Evolutionary conservation across 2,797 vertebrate species (phyloP).

Genomic region (Enteromius viviparus): DNA sequence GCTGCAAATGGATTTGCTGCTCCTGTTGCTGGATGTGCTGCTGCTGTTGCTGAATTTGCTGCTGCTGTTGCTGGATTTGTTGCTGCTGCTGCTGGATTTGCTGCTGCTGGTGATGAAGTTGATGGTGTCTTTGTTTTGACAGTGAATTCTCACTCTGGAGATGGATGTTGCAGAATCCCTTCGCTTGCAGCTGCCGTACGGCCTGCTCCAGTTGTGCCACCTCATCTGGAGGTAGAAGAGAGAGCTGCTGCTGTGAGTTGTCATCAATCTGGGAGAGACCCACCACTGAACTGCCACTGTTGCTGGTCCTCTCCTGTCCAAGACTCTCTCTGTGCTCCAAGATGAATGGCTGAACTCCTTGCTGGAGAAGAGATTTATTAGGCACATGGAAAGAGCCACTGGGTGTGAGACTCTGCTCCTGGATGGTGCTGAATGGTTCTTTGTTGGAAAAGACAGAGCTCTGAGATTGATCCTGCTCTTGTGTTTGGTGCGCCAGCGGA

Average conservation of each 20-base stretch:
- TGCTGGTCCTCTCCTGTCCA: constrained; percentile 81
- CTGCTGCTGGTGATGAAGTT: constrained; percentile 78
- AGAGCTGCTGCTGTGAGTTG: constrained; percentile 81
- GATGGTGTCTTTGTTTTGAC: constrained; percentile 83
- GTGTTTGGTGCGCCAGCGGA: constrained; percentile 81
- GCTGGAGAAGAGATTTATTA: constrained; percentile 85
- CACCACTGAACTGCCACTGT: constrained; percentile 76
- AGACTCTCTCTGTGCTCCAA: constrained; percentile 82
- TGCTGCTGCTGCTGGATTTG: constrained; percentile 76
- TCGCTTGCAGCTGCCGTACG: constrained; percentile 92
- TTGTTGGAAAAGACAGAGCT: constrained; percentile 79
- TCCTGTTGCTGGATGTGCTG: constrained; percentile 83
- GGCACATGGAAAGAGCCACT: constrained; percentile 82
- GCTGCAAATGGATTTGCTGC: constrained; percentile 77
- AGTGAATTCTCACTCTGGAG: constrained; percentile 88
- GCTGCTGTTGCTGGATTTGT: constrained; percentile 62
- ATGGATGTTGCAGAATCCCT: constrained; percentile 86
- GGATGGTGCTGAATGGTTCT: constrained; percentile 86
- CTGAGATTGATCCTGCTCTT: constrained; percentile 85
- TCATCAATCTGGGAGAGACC: constrained; percentile 84
- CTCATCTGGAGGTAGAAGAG: constrained; percentile 84
- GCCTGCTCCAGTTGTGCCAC: constrained; percentile 93
- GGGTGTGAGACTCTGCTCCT: constrained; percentile 88
- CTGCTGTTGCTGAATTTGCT: constrained; percentile 79
- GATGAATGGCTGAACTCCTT: constrained; percentile 83